A percentile compares a stretch with the other conserved stretches of the same genome.
These are phyloP conservation scores for Limenitis camilla DNA, from an alignment of 2,888 invertebrate species.

Conservation along the genomic window DNA sequence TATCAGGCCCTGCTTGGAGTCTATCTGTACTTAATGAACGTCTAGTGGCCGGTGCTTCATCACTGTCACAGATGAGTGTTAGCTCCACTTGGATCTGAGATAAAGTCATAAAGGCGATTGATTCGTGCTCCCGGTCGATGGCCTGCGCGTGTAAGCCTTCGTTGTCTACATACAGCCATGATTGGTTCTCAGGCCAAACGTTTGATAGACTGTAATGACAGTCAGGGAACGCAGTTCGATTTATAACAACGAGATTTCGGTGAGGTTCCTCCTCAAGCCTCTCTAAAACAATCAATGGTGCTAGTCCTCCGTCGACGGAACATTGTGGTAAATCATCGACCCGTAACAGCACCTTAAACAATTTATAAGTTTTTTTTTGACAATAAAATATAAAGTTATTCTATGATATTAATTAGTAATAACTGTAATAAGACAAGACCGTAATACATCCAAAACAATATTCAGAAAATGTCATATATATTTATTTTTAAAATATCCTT, in stretches of 20 bases:
- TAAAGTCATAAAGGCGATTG: slow-evolving; percentile 61
- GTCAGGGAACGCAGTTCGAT: slow-evolving; percentile 33
- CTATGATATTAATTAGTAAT: too few relatives aligned
- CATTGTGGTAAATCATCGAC: slow-evolving; percentile 42
- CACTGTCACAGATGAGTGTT: slow-evolving; percentile 44
- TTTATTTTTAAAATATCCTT: too few relatives aligned
- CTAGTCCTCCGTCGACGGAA: slow-evolving; percentile 34
- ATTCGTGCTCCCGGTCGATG: slow-evolving; percentile 62
- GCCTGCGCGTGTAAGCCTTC: slow-evolving; percentile 46
- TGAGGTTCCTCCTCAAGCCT: slow-evolving; percentile 57
- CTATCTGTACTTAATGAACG: slow-evolving; percentile 35
- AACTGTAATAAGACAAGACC: neutral
- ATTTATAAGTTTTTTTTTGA: neutral
- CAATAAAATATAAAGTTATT: neutral
- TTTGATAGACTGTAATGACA: slow-evolving; percentile 52
- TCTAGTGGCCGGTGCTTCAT: slow-evolving; percentile 34
- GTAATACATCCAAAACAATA: too few relatives aligned
- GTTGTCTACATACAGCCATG: slow-evolving; percentile 58
- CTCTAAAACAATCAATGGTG: slow-evolving; percentile 55
- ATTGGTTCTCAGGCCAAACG: slow-evolving; percentile 54
- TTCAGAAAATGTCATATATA: too few relatives aligned
- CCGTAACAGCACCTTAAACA: slow-evolving; percentile 44
- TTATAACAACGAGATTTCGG: slow-evolving; percentile 42
- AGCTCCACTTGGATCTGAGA: slow-evolving; percentile 68
- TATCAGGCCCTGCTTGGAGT: slow-evolving; percentile 41